Conservation (phyloP, 2,888 invertebrate genomes). For the Theretra japonica region DNA sequence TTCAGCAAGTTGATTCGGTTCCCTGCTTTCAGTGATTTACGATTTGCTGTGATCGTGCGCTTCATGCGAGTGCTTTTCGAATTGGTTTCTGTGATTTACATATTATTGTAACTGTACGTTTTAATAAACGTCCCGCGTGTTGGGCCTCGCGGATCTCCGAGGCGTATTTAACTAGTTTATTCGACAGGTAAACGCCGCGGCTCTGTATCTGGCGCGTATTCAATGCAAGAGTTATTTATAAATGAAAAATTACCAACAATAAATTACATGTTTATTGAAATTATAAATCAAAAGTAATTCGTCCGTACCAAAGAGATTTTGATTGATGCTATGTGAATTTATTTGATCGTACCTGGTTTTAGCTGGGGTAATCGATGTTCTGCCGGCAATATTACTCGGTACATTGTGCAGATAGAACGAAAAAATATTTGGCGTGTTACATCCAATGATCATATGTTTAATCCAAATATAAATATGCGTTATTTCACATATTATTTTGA, state of each 20-base stretch:
- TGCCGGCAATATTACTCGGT: constrained; percentile 21
- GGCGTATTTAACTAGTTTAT: constrained; percentile 22
- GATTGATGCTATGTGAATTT: constrained; percentile 28
- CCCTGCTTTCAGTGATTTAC: constrained; percentile 14
- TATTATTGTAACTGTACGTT: constrained; percentile 18
- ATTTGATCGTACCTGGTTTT: constrained; percentile 27
- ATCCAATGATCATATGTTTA: not conserved
- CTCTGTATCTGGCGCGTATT: constrained; percentile 44
- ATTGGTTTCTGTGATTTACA: constrained; percentile 12
- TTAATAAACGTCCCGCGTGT: not conserved
- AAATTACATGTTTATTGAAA: constrained; percentile 44
- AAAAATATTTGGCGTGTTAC: constrained; percentile 15
- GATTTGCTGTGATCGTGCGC: constrained; percentile 18
- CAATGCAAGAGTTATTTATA: constrained; percentile 40
- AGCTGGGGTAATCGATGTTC: constrained; percentile 18
- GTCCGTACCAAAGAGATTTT: constrained; percentile 27
- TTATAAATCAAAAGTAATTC: constrained; percentile 32
- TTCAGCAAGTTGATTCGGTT: not conserved
- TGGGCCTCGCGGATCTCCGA: not conserved
- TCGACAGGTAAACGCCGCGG: constrained; percentile 22
- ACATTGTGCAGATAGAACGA: constrained; percentile 24
- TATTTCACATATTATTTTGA: constrained; percentile 18
- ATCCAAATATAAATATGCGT: constrained; percentile 19
- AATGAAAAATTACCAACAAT: constrained; percentile 41
- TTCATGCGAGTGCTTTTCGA: constrained; percentile 5